These are phyloP conservation scores for Tupaia chinensis DNA, from an alignment of 2,113 vertebrate genomes.

Conservation along the genomic window DNA sequence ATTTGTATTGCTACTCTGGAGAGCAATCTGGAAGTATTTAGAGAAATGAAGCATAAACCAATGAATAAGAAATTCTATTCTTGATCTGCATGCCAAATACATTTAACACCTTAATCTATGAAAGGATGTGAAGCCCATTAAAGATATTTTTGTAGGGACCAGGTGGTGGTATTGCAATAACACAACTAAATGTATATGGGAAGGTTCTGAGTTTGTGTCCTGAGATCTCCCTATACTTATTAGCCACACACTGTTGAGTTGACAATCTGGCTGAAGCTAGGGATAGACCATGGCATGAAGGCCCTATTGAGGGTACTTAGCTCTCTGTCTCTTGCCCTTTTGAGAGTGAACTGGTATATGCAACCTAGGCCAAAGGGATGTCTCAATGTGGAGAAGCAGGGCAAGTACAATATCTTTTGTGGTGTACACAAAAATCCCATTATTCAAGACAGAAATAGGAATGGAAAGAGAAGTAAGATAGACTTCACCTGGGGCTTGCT, in stretches of 20 bases:
- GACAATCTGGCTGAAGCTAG: no score
- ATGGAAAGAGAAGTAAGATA: not conserved
- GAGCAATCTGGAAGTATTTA: not conserved
- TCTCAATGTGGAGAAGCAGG: not conserved
- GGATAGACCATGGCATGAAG: no score
- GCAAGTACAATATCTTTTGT: not conserved
- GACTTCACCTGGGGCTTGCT: fast-evolving
- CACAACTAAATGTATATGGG: no score
- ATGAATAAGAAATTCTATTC: not conserved
- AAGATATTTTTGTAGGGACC: not conserved
- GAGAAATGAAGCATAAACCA: not conserved
- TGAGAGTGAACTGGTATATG: not conserved
- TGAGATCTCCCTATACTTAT: no score
- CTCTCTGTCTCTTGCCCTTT: not conserved
- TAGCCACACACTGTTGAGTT: no score
- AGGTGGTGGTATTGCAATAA: no score
- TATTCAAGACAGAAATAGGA: not conserved
- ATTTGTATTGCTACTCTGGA: not conserved
- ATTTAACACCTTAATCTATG: not conserved
- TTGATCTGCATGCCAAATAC: not conserved
- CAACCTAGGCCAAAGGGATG: not conserved
- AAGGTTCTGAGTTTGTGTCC: no score
- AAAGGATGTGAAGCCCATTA: not conserved
- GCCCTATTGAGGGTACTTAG: no score
- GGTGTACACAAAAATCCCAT: not conserved